Base-by-base conservation (phyloP, 2,888 invertebrate genomes). In the Netelia fuscicornis region DNA sequence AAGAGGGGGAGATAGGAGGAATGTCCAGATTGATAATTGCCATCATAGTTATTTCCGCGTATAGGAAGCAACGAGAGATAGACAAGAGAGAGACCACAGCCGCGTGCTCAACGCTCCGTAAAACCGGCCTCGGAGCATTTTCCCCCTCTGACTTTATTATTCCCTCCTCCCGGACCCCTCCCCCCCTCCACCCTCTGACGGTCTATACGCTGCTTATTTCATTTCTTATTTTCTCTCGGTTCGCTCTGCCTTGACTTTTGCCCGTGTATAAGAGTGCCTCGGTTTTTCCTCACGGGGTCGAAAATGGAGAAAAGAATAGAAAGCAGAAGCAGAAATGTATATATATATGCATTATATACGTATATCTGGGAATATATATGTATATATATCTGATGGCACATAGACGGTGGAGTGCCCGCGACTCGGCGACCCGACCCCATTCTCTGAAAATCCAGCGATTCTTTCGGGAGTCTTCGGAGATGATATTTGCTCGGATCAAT, bases 401-500 rank as follows among this genome's bases (percentile, higher is more conserved):
- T 77, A 71, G 75, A 85, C 44, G 72, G 42, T 64, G 64, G 79
- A 80, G 76, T 67, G 79, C 75, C 65, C 77, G 68, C 75, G 87
- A 89, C 87, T 87, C 81, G 87, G 81, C 79, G 77, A 85, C 86
- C 85, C 87, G 87, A 87, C 90, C 89, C 90, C 88, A 89, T 90
- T 89, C 91, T 90, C 90, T 90, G 89, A 92, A 92, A 87, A 93
- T 92, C 93, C 91, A 80, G 91, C 91, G 91, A 93, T 93, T 93
- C 93, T 93, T 93, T 93, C 91, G 91, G 91, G 91, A 90, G 91
- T 93, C 92, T 92, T 93, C 92, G 91, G 92, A 93, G 93, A 93
- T 93, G 93, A 93, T 93, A 93, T 93, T 93, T 93, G 91, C 92
- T 92, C 92, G 93, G 93, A 93, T 93, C 93, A 93, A 93, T 93